Conservation (phyloP, 2,113 vertebrate genomes). For the Bolborhynchus lineola region DNA sequence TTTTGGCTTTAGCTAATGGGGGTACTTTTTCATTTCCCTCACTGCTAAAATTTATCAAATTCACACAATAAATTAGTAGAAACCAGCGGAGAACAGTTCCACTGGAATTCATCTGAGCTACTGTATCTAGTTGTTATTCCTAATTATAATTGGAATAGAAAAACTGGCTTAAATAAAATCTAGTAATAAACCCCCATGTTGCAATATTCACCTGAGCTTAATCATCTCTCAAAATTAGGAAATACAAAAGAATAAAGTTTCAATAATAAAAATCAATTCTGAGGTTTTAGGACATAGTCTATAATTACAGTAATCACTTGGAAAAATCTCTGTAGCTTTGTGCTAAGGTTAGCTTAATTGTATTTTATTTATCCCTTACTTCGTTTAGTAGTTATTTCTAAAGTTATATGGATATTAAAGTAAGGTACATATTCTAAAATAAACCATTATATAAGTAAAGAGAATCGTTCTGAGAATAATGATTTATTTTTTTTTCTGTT, state of each 20-base stretch:
- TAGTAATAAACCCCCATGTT: not conserved
- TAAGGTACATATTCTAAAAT: not conserved
- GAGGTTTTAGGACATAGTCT: not conserved
- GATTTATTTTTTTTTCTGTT: not conserved
- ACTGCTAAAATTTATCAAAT: conserved; percentile 48
- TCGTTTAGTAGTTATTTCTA: not conserved
- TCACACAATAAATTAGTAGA: conserved; percentile 2
- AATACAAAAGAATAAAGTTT: not conserved
- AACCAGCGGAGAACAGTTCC: not conserved
- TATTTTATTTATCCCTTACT: not conserved
- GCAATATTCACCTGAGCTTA: not conserved
- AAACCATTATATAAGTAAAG: not conserved
- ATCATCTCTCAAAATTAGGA: not conserved
- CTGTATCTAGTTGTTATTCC: not conserved
- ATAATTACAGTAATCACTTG: not conserved
- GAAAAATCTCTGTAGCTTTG: not conserved
- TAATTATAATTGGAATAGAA: not conserved
- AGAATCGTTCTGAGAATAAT: not conserved
- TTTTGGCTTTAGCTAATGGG: conserved; percentile 28
- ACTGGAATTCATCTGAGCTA: not conserved
- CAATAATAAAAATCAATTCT: not conserved
- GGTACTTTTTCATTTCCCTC: conserved; percentile 4
- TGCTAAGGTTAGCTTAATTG: not conserved
- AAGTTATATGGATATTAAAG: not conserved
- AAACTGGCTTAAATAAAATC: not conserved